Conservation (phyloP, 1,140 invertebrate genomes). For the Drosophila ohnishii region DNA sequence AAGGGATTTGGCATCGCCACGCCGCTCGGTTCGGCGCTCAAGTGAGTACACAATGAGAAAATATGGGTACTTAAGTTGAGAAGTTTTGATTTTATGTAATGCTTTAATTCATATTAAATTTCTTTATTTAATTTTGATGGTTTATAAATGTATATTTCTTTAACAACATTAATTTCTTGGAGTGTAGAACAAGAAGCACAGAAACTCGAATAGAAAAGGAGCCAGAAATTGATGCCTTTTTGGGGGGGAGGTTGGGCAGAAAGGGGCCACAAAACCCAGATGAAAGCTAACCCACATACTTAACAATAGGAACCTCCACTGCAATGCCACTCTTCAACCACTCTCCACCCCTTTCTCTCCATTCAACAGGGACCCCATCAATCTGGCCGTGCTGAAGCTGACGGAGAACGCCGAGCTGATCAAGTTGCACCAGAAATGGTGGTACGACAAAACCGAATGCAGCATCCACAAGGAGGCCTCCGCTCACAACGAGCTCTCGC, state of each 20-base stretch:
- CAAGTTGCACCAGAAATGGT: constrained; percentile 96
- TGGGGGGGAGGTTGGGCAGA: no score
- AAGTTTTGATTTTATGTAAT: no score
- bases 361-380: constrained; percentile 90
- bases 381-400: constrained; percentile 94
- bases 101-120: no score
- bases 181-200: constrained; percentile 1
- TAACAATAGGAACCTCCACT: constrained; percentile 32
- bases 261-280: not conserved
- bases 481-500: constrained; percentile 93
- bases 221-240: constrained; percentile 45
- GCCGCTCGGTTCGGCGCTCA: constrained; percentile 93
- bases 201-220: not conserved
- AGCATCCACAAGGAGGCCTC: constrained; percentile 87
- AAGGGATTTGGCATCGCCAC: constrained; percentile 98
- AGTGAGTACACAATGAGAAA: constrained; percentile 85
- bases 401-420: constrained; percentile 96
- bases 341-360: not conserved
- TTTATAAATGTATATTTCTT: not conserved
- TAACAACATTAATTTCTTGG: not conserved
- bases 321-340: not conserved
- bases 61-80: not conserved
- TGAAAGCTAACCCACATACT: constrained; percentile 41
- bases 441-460: constrained; percentile 94
- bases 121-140: not conserved